phyloP scores from a whole-genome alignment of 2,797 vertebrate genomes.

The Diceros bicornis region DNA sequence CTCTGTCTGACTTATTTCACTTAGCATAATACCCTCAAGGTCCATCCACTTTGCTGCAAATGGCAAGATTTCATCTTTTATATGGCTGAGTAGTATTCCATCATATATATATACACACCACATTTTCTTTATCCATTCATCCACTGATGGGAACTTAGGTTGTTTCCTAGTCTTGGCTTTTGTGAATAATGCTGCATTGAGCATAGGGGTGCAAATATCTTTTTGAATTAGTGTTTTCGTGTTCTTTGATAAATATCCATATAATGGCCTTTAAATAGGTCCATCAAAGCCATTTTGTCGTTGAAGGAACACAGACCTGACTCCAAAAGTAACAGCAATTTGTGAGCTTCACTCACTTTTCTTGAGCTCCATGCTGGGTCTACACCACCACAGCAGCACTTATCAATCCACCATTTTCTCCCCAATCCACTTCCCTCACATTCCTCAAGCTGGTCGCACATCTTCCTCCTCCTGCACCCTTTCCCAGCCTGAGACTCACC shows the following conservation, averaged over 20 bases:
- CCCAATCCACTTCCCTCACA: background rate
- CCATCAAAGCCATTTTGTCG: background rate
- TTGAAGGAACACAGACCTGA: constrained; percentile 30
- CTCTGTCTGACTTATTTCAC: too few species aligned
- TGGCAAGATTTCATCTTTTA: too few species aligned
- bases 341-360: background rate
- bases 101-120: too few species aligned
- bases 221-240: too few species aligned
- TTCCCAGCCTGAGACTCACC: background rate
- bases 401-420: background rate
- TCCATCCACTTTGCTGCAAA: too few species aligned
- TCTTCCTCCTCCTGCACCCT: background rate
- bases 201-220: too few species aligned
- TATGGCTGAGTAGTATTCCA: too few species aligned
- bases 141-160: too few species aligned
- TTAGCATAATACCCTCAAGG: too few species aligned
- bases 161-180: too few species aligned
- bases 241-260: background rate
- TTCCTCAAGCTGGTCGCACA: background rate
- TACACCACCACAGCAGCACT: background rate
- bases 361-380: background rate
- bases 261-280: background rate
- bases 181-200: too few species aligned
- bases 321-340: background rate
- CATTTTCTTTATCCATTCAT: too few species aligned